Base-by-base conservation (phyloP, 2,113 vertebrate species). In the Hyperopisus bebe region DNA sequence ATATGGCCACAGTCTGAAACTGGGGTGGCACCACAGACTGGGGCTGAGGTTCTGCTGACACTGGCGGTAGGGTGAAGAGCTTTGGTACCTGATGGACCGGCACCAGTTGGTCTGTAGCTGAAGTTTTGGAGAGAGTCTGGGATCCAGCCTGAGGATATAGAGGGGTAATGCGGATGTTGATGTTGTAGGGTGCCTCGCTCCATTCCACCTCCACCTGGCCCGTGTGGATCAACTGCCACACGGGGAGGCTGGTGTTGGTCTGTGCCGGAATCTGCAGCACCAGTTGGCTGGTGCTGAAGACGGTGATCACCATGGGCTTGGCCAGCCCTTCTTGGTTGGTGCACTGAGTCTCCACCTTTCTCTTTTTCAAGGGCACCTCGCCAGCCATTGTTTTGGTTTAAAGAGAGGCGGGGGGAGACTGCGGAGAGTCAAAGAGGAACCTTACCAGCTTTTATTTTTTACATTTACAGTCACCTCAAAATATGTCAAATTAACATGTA, bases 171-270 rank as follows among this genome's bases (percentile, higher is more conserved):
- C 89, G 89, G 13, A 93, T 31, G 0, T 42, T 84, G 87, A 93
- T 15, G 89, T 90, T 84, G 90, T 93, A 92, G 3, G 94, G 93
- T 9, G 87, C 70, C 51, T 90, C 31, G 3, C 74, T 91, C 94
- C 93, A 94, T 44, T 31, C 31, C 24, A 92, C 10, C 3, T 90
- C 74, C 1, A 91, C 88, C 62, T 92, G 89, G 48, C 91, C 42
- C 3, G 90, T 88, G 4, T 58, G 91, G 4, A 94, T 3, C 46
- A 90, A 90, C 1, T 93, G 90, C 94, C 94, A 94, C 50, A 94
- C 91, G 0, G 93, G 92, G 17, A 93, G 74, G 66, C 80, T 91
- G 90, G 47, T 90, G 91, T 92, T 86, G 55, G 50, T 7, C 53
- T 89, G 83, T 0, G 90, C 1, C 0, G 94, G 92, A 0, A 95